phyloP scores from a whole-genome alignment of 2,888 invertebrate genomes.

The Agrypnus murinus region DNA sequence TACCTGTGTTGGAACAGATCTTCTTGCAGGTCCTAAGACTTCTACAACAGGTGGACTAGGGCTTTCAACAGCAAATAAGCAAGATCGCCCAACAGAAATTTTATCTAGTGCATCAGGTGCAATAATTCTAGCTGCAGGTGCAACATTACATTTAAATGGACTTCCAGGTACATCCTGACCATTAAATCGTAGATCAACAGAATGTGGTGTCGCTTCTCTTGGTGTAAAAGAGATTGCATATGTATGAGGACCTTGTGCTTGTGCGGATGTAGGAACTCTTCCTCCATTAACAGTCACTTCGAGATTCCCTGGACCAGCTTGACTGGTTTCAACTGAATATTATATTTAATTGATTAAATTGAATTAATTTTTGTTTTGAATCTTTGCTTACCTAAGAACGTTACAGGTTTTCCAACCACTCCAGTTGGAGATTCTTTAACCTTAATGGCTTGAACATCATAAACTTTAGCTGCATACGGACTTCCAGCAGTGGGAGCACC shows the following conservation, averaged over 20 bases:
- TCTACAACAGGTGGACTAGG: slow-evolving; percentile 88
- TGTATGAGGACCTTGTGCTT: slow-evolving; percentile 96
- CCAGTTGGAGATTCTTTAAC: slow-evolving; percentile 93
- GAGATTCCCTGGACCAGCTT: slow-evolving; percentile 98
- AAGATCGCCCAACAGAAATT: slow-evolving; percentile 88
- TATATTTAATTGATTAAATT: not conserved
- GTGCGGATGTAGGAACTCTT: slow-evolving; percentile 95
- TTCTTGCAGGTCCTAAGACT: slow-evolving; percentile 83
- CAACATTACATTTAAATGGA: slow-evolving; percentile 86
- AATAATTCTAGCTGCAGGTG: slow-evolving; percentile 89
- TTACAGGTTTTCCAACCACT: slow-evolving; percentile 92
- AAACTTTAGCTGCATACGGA: slow-evolving; percentile 96
- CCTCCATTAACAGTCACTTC: slow-evolving; percentile 99
- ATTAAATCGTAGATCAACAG: slow-evolving; percentile 96
- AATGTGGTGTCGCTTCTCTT: slow-evolving; percentile 91
- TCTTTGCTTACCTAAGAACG: slow-evolving; percentile 82
- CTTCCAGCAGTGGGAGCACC: slow-evolving; percentile 90
- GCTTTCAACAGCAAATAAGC: slow-evolving; percentile 91
- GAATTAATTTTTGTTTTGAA: not conserved
- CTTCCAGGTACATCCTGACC: slow-evolving; percentile 95
- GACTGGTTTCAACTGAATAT: slow-evolving; percentile 93
- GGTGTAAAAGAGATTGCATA: slow-evolving; percentile 99
- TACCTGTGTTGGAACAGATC: slow-evolving; percentile 81
- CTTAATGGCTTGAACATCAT: slow-evolving; percentile 94
- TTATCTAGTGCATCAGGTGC: slow-evolving; percentile 91